Evolutionary conservation across 2,797 vertebrate species (phyloP).

Genomic region (Harpagifer antarcticus): DNA sequence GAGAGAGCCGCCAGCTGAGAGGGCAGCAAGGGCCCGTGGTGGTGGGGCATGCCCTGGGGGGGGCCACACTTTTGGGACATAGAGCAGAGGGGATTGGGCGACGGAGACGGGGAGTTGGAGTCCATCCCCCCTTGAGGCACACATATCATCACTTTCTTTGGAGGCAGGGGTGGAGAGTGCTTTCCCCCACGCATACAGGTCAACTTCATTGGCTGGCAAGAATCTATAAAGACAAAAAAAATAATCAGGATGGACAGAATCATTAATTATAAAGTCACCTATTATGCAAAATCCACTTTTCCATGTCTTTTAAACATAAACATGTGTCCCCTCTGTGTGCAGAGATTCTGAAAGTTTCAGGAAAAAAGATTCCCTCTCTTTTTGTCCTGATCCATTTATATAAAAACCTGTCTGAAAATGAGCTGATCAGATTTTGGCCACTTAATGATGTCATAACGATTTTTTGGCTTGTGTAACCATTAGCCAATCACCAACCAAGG

Average conservation of each 20-base stretch:
- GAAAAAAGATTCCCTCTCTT: too few relatives aligned
- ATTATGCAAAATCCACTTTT: too few relatives aligned
- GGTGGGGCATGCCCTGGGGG: conserved; percentile 86
- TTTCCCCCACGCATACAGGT: conserved; percentile 93
- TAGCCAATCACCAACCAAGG: too few relatives aligned
- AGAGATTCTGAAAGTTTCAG: too few relatives aligned
- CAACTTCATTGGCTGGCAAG: conserved; percentile 95
- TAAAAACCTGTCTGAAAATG: too few relatives aligned
- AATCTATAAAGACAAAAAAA: conserved; percentile 82
- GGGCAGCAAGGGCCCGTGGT: conserved; percentile 90
- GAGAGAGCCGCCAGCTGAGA: conserved; percentile 87
- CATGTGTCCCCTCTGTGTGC: too few relatives aligned
- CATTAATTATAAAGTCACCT: too few relatives aligned
- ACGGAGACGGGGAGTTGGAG: conserved; percentile 77
- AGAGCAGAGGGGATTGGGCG: conserved; percentile 79
- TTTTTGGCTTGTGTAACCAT: too few relatives aligned
- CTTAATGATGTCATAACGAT: too few relatives aligned
- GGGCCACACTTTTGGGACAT: conserved; percentile 90
- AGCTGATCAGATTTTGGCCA: too few relatives aligned
- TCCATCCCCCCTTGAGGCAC: conserved; percentile 93
- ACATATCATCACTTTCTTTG: conserved; percentile 99
- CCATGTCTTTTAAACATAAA: too few relatives aligned
- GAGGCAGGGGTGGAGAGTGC: conserved; percentile 97
- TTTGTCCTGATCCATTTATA: too few relatives aligned
- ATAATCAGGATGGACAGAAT: neutral